phyloP scores from a whole-genome alignment of 64 coral and sea anemone species.

The Exaiptasia diaphana region DNA sequence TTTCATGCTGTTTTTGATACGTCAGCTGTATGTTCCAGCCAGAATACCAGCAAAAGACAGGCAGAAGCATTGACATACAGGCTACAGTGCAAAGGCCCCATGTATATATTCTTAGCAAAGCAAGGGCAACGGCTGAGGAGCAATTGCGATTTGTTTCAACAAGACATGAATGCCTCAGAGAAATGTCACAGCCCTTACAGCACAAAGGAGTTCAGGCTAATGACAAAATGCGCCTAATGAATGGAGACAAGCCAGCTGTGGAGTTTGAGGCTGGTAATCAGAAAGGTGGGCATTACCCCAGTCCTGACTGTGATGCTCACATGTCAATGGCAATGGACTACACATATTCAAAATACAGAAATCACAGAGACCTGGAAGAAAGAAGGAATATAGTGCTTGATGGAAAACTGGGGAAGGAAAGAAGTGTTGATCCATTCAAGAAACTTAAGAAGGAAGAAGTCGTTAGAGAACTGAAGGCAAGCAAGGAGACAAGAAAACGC shows the following conservation, averaged over 20 bases:
- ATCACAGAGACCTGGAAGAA: background rate
- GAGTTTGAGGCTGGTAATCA: constrained; percentile 19
- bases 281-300: constrained; percentile 9
- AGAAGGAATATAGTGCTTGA: background rate
- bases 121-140: background rate
- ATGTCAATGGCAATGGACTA: background rate
- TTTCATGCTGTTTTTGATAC: constrained; percentile 32
- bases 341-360: background rate
- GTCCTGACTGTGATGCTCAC: constrained; percentile 17
- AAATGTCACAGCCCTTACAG: background rate
- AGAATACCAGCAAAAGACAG: background rate
- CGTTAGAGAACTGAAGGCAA: background rate
- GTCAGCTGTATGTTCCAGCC: constrained; percentile 29
- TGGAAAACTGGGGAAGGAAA: background rate
- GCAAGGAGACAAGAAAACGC: background rate
- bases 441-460: background rate
- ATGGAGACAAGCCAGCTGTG: background rate
- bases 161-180: background rate
- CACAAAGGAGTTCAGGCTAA: background rate
- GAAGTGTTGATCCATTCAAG: background rate
- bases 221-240: background rate
- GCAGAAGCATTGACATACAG: background rate
- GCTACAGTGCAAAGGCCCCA: constrained; percentile 29
- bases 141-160: background rate
- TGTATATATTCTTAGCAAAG: constrained; percentile 11